Base-by-base conservation (phyloP, 2,113 vertebrate species). In the Beaufortia kweichowensis region DNA sequence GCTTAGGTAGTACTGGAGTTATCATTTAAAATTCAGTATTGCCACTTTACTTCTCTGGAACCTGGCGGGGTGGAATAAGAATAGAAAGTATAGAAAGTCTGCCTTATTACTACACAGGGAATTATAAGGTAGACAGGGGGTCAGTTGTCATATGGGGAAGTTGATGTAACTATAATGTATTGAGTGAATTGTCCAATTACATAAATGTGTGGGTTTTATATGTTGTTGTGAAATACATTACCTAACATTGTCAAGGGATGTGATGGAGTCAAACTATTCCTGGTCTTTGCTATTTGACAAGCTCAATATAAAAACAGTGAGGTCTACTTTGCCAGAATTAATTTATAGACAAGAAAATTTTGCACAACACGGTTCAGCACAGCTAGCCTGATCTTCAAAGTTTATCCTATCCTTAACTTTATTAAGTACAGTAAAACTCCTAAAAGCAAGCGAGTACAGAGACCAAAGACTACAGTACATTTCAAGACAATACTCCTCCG, bases 401-500 rank as follows among this genome's bases (percentile, higher is more conserved):
- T 61, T 50, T 28, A 33, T 46, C 39, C 60, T 48, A 12, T 35
- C n/a, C n/a, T n/a, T n/a, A n/a, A n/a, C n/a, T n/a, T n/a, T n/a
- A 21, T 28, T 50, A 19, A 71, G 28, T 65, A 59, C 29, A 80
- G 46, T 29, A 46, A 46, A 78, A 78, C 24, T 41, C 62, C 29
- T 61, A 67, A 65, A 61, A 70, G 26, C 46, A 72, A 79, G 46
- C 24, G 9, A 21, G 43, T 29, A 19, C 48, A 21, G 28, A 41
- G 57, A 66, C 67, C 62, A 76, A 79, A 50, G 21, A 15, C 62
- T 80, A 31, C n/a, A n/a, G n/a, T n/a, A n/a, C 56, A 53, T 56
- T 28, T 39, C 43, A 65, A 31, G 23, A 4, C 53, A 59, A 50
- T 21, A 31, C 60, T 70, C 12, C 12, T n/a, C 21, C 61, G 15